These are phyloP conservation scores for Epistrophella euchroma DNA, from an alignment of 2,888 invertebrate species.

Conservation along the genomic window DNA sequence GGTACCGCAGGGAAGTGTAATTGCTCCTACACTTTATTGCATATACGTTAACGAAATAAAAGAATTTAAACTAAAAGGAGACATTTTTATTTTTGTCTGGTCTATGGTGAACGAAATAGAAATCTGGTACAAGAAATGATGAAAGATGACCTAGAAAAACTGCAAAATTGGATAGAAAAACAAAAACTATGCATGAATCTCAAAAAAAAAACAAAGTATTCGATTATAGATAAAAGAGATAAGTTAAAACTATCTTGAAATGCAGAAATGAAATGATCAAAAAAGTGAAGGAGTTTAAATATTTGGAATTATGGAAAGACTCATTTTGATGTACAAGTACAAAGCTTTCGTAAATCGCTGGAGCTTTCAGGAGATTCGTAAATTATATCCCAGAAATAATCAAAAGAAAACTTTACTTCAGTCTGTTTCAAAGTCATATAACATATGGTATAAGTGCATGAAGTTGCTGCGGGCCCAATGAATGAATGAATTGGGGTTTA, in stretches of 20 bases:
- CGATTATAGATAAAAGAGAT: not conserved
- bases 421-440: not conserved
- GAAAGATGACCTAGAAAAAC: not conserved
- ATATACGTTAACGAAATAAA: not conserved
- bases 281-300: not conserved
- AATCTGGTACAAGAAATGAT: conserved; percentile 4
- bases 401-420: not conserved
- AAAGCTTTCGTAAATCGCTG: not conserved
- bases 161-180: not conserved
- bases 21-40: not conserved
- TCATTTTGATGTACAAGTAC: not conserved
- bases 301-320: not conserved
- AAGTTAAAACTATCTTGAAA: not conserved
- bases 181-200: not conserved
- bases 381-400: not conserved
- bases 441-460: not conserved
- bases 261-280: not conserved
- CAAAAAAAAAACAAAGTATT: not conserved
- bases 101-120: not conserved
- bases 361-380: not conserved
- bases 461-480: no score
- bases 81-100: not conserved
- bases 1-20: not conserved
- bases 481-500: no score
- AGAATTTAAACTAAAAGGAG: not conserved